These are phyloP conservation scores for Donacobius atricapilla DNA, from an alignment of 2,113 vertebrate species.

Conservation along the genomic window DNA sequence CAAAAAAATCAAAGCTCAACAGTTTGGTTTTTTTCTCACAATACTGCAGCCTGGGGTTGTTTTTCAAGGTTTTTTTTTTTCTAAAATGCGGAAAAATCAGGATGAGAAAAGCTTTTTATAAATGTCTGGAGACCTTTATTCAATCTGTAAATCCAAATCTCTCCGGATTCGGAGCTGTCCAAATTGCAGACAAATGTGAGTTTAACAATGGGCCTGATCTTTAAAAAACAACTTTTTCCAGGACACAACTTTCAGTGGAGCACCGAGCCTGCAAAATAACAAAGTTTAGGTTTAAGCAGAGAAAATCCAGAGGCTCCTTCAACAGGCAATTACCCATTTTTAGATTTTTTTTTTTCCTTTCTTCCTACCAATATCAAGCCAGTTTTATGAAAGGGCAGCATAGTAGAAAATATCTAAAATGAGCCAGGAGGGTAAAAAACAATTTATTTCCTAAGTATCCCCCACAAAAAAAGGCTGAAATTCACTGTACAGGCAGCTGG, in stretches of 20 bases:
- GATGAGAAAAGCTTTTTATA: background rate
- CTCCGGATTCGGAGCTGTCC: background rate
- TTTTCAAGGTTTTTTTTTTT: background rate
- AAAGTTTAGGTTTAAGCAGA: background rate
- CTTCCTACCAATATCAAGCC: background rate
- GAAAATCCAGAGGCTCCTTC: background rate
- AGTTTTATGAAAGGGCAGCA: background rate
- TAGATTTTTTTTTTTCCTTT: background rate
- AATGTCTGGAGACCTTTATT: background rate
- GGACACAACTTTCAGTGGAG: background rate
- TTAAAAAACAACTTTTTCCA: background rate
- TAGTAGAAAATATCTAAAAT: background rate
- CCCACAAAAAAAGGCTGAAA: background rate
- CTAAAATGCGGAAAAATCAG: background rate
- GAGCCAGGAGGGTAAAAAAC: background rate
- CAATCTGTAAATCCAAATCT: background rate
- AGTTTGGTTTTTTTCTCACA: background rate
- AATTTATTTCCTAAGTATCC: background rate
- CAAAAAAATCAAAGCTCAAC: background rate
- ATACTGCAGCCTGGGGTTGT: background rate
- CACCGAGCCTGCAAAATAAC: background rate
- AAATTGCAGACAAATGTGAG: conserved; percentile 25
- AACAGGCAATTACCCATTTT: background rate
- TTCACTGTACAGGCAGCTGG: background rate
- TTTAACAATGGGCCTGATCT: background rate